A percentile compares a stretch with the other conserved stretches of the same genome.
These are phyloP conservation scores for Agelas oroides DNA, from an alignment of 37 sponge, comb jelly and placozoan genomes.

Conservation along the genomic window DNA sequence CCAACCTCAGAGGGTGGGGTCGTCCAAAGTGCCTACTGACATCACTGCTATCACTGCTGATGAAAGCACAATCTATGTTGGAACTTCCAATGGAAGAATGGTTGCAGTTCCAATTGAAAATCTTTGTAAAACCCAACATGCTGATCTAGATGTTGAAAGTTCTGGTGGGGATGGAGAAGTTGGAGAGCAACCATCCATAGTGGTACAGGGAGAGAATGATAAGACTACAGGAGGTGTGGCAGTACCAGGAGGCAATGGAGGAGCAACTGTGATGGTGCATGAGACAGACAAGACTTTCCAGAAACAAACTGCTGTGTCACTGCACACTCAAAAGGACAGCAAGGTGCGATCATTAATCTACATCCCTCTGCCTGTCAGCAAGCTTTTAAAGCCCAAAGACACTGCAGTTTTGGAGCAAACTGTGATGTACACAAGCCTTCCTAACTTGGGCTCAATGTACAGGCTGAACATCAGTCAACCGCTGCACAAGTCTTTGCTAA, in stretches of 20 bases:
- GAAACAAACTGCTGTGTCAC: constrained; percentile 28
- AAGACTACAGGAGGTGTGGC: neutral
- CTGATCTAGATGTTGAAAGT: neutral
- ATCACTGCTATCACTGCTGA: constrained; percentile 38
- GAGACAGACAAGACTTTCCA: neutral
- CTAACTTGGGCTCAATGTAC: constrained; percentile 19
- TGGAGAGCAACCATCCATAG: neutral
- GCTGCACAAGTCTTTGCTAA: constrained; percentile 30
- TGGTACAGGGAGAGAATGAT: neutral
- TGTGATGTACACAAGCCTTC: constrained; percentile 27
- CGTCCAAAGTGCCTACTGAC: neutral
- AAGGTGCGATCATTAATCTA: constrained; percentile 20
- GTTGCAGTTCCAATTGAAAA: constrained; percentile 31
- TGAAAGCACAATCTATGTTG: constrained; percentile 26
- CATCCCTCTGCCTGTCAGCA: constrained; percentile 25
- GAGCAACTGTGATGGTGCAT: neutral
- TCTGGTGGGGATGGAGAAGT: neutral
- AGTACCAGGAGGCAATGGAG: no score
- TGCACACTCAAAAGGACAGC: constrained; percentile 48
- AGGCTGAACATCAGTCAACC: constrained; percentile 24
- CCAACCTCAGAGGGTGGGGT: neutral
- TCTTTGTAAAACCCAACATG: neutral
- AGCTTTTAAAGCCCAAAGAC: neutral
- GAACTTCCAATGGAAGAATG: constrained; percentile 52
- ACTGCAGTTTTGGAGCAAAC: neutral